A percentile compares a stretch with the other conserved stretches of the same genome.
Conservation (phyloP, 2,797 vertebrate species). For the Falco naumanni region DNA sequence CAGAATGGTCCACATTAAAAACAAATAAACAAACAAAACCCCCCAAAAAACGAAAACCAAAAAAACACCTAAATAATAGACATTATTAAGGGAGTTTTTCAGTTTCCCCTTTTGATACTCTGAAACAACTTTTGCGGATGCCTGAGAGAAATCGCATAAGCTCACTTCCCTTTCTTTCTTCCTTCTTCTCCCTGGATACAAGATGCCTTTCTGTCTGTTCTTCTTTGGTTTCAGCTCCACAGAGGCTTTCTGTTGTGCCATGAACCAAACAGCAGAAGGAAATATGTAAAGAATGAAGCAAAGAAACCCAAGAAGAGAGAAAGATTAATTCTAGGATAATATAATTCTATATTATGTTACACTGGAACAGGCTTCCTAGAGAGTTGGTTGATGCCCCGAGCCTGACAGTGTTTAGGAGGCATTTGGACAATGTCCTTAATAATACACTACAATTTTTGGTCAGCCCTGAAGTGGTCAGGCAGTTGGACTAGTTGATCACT, state of each 20-base stretch:
- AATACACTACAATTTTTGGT: background rate
- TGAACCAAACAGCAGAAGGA: slow-evolving; percentile 2
- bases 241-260: slow-evolving; percentile 11
- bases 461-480: background rate
- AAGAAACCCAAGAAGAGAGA: background rate
- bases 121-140: background rate
- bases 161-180: background rate
- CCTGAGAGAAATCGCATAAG: background rate
- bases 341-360: background rate
- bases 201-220: slow-evolving; percentile 9
- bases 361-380: background rate
- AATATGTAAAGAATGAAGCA: slow-evolving; percentile 1
- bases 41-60: no score
- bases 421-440: background rate
- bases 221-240: slow-evolving; percentile 6
- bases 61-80: background rate
- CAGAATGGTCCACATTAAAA: background rate
- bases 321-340: background rate
- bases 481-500: background rate
- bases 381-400: background rate
- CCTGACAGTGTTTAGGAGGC: background rate
- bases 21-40: background rate
- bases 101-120: background rate
- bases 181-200: slow-evolving; percentile 10
- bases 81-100: background rate